phyloP scores from a whole-genome alignment of 2,797 vertebrate genomes.

The Gila robusta region DNA sequence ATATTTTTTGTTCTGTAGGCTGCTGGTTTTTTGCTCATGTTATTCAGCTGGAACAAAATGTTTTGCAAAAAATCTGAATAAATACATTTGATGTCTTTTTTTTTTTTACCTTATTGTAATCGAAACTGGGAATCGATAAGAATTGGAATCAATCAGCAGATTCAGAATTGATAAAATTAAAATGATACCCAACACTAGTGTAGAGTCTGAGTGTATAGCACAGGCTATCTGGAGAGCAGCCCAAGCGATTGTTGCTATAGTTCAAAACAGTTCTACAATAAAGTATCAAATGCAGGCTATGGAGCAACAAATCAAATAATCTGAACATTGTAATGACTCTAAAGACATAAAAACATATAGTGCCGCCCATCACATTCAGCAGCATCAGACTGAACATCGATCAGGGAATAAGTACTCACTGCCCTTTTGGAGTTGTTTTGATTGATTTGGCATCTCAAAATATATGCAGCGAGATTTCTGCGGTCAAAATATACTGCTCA shows the following conservation, averaged over 20 bases:
- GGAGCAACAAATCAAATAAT: slow-evolving; percentile 1
- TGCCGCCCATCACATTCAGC: slow-evolving; percentile 1
- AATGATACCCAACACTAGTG: not conserved
- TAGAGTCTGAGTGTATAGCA: not conserved
- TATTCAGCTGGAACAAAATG: no score
- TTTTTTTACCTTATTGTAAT: no score
- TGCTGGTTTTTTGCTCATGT: no score
- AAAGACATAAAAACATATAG: not conserved
- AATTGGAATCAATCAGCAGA: not conserved
- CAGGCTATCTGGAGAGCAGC: not conserved
- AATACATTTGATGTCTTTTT: no score
- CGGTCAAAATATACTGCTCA: slow-evolving; percentile 39
- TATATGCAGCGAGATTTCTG: slow-evolving; percentile 6
- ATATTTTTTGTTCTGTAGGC: no score
- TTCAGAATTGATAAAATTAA: not conserved
- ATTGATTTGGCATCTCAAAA: slow-evolving; percentile 44
- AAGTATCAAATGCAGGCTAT: not conserved
- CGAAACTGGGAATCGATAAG: not conserved
- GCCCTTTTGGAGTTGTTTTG: slow-evolving; percentile 37
- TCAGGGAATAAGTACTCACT: slow-evolving; percentile 33
- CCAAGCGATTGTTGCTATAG: not conserved
- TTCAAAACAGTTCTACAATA: not conserved
- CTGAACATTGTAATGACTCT: not conserved
- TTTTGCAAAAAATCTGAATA: no score
- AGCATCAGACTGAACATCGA: slow-evolving; percentile 4